phyloP scores from a whole-genome alignment of 2,797 vertebrate genomes.

The Podarcis lilfordi region DNA sequence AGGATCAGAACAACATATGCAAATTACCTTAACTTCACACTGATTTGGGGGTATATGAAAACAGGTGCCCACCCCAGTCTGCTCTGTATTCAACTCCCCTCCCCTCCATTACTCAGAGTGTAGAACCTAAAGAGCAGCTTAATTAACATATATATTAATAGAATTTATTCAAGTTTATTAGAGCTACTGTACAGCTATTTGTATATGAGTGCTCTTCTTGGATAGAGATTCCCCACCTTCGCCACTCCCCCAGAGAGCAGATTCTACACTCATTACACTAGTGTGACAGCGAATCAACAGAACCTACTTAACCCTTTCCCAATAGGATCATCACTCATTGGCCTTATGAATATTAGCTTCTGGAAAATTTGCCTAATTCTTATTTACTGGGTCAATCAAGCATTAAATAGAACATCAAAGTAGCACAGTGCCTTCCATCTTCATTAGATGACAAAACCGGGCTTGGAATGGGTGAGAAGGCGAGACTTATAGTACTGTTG shows the following conservation, averaged over 20 bases:
- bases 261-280: neutral
- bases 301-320: neutral
- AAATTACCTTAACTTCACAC: slow-evolving; percentile 29
- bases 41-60: neutral
- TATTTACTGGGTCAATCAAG: neutral
- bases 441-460: neutral
- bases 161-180: neutral
- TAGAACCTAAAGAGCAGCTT: neutral
- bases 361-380: neutral
- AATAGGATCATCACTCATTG: neutral
- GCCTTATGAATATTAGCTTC: neutral
- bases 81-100: neutral
- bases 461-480: neutral
- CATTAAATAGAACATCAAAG: neutral
- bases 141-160: slow-evolving; percentile 28
- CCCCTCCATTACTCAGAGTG: neutral
- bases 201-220: neutral
- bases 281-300: neutral
- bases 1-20: slow-evolving; percentile 50
- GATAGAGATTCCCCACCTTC: neutral
- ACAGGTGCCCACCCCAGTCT: slow-evolving; percentile 20
- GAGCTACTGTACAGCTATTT: neutral
- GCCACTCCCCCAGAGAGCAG: neutral
- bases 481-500: neutral
- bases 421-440: neutral